Evolutionary conservation across 2,797 vertebrate species (phyloP).

Genomic region (Neostethus bicornis): DNA sequence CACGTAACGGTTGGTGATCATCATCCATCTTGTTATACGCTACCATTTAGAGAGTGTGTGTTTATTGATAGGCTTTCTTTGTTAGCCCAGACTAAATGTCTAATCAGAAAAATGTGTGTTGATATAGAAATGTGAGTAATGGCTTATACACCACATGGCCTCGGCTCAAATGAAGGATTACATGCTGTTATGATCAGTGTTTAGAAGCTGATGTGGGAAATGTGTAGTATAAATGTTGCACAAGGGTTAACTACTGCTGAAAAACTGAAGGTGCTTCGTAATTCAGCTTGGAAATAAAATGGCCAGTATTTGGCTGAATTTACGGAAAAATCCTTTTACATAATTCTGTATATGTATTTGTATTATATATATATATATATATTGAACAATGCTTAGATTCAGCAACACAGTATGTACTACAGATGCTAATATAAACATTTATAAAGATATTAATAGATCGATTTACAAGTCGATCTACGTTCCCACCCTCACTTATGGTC

Average conservation of each 20-base stretch:
- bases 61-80: constrained; percentile 25
- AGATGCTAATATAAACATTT: no score
- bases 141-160: constrained; percentile 11
- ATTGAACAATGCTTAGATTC: no score
- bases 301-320: neutral
- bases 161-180: constrained; percentile 22
- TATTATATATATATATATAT: no score
- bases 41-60: constrained; percentile 31
- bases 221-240: constrained; percentile 20
- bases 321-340: neutral
- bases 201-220: constrained; percentile 7
- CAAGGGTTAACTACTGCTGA: constrained; percentile 12
- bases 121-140: constrained; percentile 32
- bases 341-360: no score
- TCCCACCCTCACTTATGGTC: no score
- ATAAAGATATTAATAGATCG: no score
- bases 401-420: no score
- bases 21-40: constrained; percentile 62
- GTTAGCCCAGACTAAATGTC: neutral
- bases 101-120: constrained; percentile 5
- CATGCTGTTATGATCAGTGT: constrained; percentile 18
- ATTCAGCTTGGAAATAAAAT: constrained; percentile 41
- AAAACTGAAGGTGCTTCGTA: constrained; percentile 27
- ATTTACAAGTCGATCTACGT: no score
- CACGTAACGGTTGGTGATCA: constrained; percentile 45